Percentiles rank a stretch among this genome's conserved stretches.
Evolutionary conservation across 2,113 vertebrate species (phyloP).

Genomic region (Epinephelus lanceolatus): DNA sequence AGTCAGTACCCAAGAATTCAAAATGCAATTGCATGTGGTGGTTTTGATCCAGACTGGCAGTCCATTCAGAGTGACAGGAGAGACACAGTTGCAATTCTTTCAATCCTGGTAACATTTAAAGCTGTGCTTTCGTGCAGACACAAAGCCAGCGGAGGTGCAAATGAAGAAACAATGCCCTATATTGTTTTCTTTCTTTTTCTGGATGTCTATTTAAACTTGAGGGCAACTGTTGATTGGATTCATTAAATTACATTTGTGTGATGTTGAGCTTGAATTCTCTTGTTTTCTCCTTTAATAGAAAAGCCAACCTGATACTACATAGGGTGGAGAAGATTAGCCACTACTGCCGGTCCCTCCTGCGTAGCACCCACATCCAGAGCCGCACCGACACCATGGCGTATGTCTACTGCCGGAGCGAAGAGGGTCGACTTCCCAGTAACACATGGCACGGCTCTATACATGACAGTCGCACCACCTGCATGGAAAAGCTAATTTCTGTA

Average conservation of each 20-base stretch:
- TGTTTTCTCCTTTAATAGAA: constrained; percentile 82
- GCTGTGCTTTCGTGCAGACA: constrained; percentile 10
- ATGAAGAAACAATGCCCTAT: neutral
- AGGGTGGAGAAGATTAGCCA: constrained; percentile 93
- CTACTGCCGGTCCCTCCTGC: constrained; percentile 91
- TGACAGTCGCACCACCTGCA: constrained; percentile 92
- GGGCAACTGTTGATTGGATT: neutral
- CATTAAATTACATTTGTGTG: neutral
- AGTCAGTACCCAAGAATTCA: constrained; percentile 15
- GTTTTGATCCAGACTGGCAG: constrained; percentile 38
- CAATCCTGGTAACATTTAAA: constrained; percentile 27
- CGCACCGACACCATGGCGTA: constrained; percentile 95
- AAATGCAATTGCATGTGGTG: constrained; percentile 33
- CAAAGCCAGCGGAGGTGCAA: constrained; percentile 11
- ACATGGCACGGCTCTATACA: constrained; percentile 93
- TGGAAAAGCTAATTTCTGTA: constrained; percentile 96
- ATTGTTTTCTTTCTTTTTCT: neutral
- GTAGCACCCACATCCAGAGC: constrained; percentile 95
- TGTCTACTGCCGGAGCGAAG: constrained; percentile 92
- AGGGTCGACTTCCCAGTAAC: constrained; percentile 86
- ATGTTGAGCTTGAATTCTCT: neutral
- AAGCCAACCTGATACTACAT: constrained; percentile 95
- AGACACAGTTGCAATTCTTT: constrained; percentile 6
- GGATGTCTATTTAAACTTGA: neutral
- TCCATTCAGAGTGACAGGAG: constrained; percentile 18